These are phyloP conservation scores for Apodemus agrarius DNA, from an alignment of 2,797 vertebrate genomes.

Conservation along the genomic window DNA sequence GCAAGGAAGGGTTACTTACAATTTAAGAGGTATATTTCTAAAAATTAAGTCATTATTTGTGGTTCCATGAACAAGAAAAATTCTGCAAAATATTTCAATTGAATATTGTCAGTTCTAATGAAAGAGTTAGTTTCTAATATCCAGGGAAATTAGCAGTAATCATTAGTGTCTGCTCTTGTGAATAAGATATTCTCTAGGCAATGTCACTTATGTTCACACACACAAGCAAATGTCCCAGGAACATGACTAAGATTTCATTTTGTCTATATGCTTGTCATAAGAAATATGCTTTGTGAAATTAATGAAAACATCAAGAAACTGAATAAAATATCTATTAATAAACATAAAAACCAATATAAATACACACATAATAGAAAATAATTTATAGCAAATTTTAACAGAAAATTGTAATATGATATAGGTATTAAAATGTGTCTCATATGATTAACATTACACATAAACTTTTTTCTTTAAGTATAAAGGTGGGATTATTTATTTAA, in stretches of 20 bases:
- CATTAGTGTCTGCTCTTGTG: not conserved
- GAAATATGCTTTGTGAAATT: not conserved
- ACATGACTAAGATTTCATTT: not conserved
- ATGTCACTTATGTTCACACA: not conserved
- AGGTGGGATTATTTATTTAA: not conserved
- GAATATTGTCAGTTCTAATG: not conserved
- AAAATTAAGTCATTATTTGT: not conserved
- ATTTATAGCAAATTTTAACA: not conserved
- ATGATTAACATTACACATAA: not conserved
- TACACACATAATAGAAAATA: not conserved
- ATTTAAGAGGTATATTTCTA: not conserved
- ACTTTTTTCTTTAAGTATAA: not conserved
- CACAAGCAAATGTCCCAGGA: not conserved
- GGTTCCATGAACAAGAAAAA: not conserved
- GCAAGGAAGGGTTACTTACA: not conserved
- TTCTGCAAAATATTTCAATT: not conserved
- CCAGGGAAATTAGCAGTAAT: not conserved
- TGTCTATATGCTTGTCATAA: not conserved
- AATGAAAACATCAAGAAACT: constrained; percentile 5
- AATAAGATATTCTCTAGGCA: not conserved
- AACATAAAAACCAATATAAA: not conserved
- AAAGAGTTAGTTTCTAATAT: not conserved
- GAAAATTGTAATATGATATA: constrained; percentile 11
- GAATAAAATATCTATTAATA: not conserved
- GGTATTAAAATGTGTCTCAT: not conserved